Conservation (phyloP, 2,888 invertebrate species). For the Drosophila seclusa region DNA sequence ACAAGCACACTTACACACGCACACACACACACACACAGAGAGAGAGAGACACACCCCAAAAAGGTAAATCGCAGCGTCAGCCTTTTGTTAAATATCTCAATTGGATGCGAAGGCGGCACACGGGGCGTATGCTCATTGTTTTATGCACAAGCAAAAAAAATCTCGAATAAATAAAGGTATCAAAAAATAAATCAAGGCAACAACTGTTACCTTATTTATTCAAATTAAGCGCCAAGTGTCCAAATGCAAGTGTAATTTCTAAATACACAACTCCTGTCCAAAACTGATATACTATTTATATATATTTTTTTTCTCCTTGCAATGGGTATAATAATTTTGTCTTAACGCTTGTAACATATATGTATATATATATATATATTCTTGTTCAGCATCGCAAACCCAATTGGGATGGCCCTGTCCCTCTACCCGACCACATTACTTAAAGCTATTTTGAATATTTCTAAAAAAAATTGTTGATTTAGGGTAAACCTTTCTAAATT, state of each 20-base stretch:
- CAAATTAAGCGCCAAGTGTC: constrained; percentile 40
- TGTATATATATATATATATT: background rate
- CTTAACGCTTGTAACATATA: background rate
- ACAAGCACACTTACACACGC: constrained; percentile 7
- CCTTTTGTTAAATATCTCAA: constrained; percentile 79
- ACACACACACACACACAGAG: background rate
- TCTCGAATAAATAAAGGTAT: constrained; percentile 26
- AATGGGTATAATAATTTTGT: background rate
- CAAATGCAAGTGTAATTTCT: constrained; percentile 9
- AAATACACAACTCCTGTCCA: background rate
- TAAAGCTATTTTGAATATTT: too few relatives aligned
- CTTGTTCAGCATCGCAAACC: background rate
- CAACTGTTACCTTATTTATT: constrained; percentile 60
- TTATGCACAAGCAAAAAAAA: constrained; percentile 33
- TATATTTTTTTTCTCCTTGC: background rate
- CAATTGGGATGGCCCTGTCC: background rate
- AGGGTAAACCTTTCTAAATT: too few relatives aligned
- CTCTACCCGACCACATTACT: background rate
- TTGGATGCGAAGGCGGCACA: constrained; percentile 54
- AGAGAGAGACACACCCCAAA: constrained; percentile 4
- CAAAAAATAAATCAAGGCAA: constrained; percentile 2
- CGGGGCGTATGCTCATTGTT: constrained; percentile 60
- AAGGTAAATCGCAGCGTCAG: constrained; percentile 67
- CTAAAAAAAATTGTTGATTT: too few relatives aligned
- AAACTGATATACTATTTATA: background rate